phyloP scores from a whole-genome alignment of 2,888 invertebrate genomes.

The Leucophora obtusa region DNA sequence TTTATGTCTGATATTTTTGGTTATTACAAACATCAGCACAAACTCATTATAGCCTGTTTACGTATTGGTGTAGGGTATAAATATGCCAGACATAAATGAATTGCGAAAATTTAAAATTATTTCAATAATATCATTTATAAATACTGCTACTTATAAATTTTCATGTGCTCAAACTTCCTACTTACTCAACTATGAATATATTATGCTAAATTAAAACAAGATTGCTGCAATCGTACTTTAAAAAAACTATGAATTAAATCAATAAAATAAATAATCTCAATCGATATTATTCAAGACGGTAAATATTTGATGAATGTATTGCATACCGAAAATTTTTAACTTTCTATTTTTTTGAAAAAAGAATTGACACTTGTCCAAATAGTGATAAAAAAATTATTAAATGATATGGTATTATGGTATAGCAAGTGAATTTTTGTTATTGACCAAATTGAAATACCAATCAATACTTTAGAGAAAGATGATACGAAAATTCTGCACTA shows the following conservation, averaged over 20 bases:
- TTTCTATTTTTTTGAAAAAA: constrained; percentile 31
- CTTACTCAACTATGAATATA: constrained; percentile 7
- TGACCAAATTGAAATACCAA: not conserved
- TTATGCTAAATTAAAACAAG: too few relatives aligned
- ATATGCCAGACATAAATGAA: too few relatives aligned
- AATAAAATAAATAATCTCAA: constrained; percentile 2
- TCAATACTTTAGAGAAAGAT: not conserved
- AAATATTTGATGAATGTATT: constrained; percentile 27
- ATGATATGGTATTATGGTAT: constrained; percentile 58
- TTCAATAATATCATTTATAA: too few relatives aligned
- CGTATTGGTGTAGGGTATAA: too few relatives aligned
- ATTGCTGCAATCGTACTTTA: too few relatives aligned
- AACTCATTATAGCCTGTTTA: too few relatives aligned
- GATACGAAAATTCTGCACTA: constrained; percentile 26
- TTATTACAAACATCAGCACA: too few relatives aligned
- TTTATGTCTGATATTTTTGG: too few relatives aligned
- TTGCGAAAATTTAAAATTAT: too few relatives aligned
- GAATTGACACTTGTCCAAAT: not conserved
- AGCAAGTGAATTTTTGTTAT: constrained; percentile 63
- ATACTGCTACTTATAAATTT: constrained; percentile 21
- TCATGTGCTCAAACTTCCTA: constrained; percentile 13
- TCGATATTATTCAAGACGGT: constrained; percentile 26
- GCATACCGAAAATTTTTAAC: not conserved
- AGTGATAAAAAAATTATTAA: not conserved
- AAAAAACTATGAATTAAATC: not conserved